These are phyloP conservation scores for Semicossyphus pulcher DNA, from an alignment of 2,113 vertebrate genomes.

Conservation along the genomic window DNA sequence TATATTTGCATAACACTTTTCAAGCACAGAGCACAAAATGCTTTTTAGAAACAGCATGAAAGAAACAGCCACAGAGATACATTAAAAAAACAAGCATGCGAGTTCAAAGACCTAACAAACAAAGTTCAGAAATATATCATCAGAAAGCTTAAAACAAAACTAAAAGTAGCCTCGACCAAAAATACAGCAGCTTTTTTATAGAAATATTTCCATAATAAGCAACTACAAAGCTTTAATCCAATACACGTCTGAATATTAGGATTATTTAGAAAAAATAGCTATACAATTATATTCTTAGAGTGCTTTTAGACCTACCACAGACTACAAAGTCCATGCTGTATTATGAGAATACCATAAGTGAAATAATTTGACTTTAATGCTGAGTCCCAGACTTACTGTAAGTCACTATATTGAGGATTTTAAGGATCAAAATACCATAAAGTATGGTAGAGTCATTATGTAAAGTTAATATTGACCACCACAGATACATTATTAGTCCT, in stretches of 20 bases:
- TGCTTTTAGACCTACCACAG: constrained; percentile 1
- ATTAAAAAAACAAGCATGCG: no score
- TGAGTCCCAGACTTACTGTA: constrained; percentile 9
- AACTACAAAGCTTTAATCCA: no score
- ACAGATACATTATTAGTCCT: constrained; percentile 39
- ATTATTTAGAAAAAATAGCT: neutral
- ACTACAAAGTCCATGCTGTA: neutral
- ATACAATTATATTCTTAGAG: neutral
- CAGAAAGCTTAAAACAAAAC: no score
- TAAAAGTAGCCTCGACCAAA: no score
- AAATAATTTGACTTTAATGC: neutral
- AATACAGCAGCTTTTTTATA: no score
- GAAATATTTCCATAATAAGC: neutral
- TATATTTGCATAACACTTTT: no score
- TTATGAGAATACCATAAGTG: neutral
- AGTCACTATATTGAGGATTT: constrained; percentile 14
- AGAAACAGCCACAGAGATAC: no score
- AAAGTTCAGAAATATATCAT: no score
- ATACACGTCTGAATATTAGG: no score
- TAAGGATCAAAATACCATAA: constrained; percentile 35
- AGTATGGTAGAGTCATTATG: constrained; percentile 35
- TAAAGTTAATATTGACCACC: constrained; percentile 49
- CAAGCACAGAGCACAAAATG: no score
- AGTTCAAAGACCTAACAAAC: no score
- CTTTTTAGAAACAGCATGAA: no score